Evolutionary conservation across 2,113 vertebrate genomes (phyloP).

Genomic region (Agelaius phoeniceus): DNA sequence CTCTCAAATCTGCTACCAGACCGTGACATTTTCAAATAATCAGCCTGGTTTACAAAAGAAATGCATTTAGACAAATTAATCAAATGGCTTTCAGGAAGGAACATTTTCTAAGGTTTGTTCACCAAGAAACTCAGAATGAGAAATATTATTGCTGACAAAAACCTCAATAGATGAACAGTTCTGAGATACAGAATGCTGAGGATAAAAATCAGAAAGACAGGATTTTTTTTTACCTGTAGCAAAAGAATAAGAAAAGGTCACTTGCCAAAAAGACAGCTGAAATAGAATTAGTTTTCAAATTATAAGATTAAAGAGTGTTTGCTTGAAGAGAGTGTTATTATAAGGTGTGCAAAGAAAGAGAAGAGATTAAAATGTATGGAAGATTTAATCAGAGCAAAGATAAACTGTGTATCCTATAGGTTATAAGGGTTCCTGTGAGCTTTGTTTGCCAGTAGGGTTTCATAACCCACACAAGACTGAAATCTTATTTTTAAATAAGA

Average conservation of each 20-base stretch:
- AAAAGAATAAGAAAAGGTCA: conserved; percentile 70
- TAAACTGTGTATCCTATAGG: conserved; percentile 48
- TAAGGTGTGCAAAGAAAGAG: conserved; percentile 65
- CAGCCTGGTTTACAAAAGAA: conserved; percentile 68
- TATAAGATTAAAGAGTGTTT: conserved; percentile 72
- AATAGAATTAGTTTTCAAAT: conserved; percentile 76
- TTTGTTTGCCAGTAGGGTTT: conserved; percentile 64
- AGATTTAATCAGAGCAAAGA: conserved; percentile 57
- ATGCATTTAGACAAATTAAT: conserved; percentile 76
- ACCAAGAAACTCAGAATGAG: conserved; percentile 59
- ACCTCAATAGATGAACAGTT: conserved; percentile 43
- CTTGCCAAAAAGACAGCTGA: conserved; percentile 59
- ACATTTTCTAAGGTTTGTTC: conserved; percentile 55
- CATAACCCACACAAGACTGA: conserved; percentile 37
- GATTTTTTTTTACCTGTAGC: conserved; percentile 32
- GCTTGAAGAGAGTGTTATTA: conserved; percentile 67
- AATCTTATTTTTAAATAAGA: conserved; percentile 63
- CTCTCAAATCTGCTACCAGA: conserved; percentile 48
- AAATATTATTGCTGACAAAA: conserved; percentile 72
- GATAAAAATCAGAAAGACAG: conserved; percentile 52
- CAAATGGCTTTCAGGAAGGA: conserved; percentile 42
- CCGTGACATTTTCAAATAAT: conserved; percentile 72
- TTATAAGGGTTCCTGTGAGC: conserved; percentile 31
- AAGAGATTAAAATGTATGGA: conserved; percentile 54
- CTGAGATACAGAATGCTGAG: conserved; percentile 53